Evolutionary conservation across 2,797 vertebrate genomes (phyloP).

Genomic region (Uromys caudimaculatus): DNA sequence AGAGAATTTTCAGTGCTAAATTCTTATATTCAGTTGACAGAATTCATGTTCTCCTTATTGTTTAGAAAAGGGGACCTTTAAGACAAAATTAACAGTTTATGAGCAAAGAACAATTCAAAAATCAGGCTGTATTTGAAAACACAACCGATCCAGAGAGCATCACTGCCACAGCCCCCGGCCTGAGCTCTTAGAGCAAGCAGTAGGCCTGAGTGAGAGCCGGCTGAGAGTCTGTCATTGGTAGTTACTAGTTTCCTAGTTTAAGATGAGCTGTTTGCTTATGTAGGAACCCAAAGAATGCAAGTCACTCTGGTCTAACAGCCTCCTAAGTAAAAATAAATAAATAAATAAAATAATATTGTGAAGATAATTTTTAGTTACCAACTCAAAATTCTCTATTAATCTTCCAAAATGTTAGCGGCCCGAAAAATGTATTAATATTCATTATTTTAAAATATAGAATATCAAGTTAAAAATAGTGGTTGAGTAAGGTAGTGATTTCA

Average conservation of each 20-base stretch:
- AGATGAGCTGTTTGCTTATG: neutral
- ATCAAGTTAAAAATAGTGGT: constrained; percentile 25
- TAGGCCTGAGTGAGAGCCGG: neutral
- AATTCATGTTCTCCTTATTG: neutral
- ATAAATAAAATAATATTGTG: neutral
- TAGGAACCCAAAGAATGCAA: neutral
- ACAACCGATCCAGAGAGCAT: neutral
- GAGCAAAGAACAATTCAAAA: neutral
- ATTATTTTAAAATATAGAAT: constrained; percentile 26
- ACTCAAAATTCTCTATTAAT: constrained; percentile 24
- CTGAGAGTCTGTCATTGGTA: neutral
- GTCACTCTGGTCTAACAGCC: neutral
- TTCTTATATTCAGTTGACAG: constrained; percentile 29
- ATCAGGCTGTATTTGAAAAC: neutral
- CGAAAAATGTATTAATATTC: constrained; percentile 16
- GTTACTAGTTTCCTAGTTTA: neutral
- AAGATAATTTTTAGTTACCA: constrained; percentile 21
- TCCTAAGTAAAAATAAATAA: neutral
- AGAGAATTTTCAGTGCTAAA: constrained; percentile 29
- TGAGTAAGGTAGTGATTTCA: neutral
- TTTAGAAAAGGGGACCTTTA: neutral
- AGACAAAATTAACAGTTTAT: neutral
- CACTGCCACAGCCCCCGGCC: neutral
- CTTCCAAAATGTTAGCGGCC: neutral
- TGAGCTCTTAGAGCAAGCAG: neutral